Base-by-base conservation (phyloP, 1,140 invertebrate species). In the Drosophila ercepeae region DNA sequence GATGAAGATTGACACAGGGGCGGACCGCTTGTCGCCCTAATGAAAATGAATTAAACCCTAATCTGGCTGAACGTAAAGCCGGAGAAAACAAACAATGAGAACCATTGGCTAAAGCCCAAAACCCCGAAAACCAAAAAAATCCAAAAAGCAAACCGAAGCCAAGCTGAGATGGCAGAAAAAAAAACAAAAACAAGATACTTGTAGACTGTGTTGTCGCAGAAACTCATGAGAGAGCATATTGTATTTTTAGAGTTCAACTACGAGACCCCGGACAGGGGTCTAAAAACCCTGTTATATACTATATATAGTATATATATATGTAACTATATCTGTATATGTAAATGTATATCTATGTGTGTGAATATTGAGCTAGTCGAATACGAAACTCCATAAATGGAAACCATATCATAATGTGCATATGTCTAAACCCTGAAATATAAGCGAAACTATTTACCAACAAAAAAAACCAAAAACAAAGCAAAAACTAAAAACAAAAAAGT, bases 331-430 rank as follows among this genome's bases (percentile, higher is more conserved):
- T 64, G 23, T 60, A 50, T 57, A 58, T 50, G 58, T 75, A 44
- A 55, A 58, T 61, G 36, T 78, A 58, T 51, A 44, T 72, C 55
- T 54, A 49, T 79, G 45, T 79, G 34, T 65, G 49, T 78, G 74
- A 78, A 52, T 58, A 72, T 61, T 68, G 58, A 78, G 54, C 65
- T 82, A 65, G 61, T 49, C 50, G 54, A 70, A 53, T 45, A 44
- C 75, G 45, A 57, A 65, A 75, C 25, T 57, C 60, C 52, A 67
- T 67, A 71, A 72, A 50, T 63, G 65, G 68, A 84, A 81, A 63
- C 69, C 81, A 84, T 84, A 84, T 84, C 81, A 84, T 83, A 58
- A 46, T 76, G 81, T 81, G 82, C 81, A 84, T 88, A 88, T 88
- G 67, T 81, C 54, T 71, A 53, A 67, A 57, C 49, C 45, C 46